Evolutionary conservation across 2,797 vertebrate genomes (phyloP).

Genomic region (Poeciliopsis turneri): DNA sequence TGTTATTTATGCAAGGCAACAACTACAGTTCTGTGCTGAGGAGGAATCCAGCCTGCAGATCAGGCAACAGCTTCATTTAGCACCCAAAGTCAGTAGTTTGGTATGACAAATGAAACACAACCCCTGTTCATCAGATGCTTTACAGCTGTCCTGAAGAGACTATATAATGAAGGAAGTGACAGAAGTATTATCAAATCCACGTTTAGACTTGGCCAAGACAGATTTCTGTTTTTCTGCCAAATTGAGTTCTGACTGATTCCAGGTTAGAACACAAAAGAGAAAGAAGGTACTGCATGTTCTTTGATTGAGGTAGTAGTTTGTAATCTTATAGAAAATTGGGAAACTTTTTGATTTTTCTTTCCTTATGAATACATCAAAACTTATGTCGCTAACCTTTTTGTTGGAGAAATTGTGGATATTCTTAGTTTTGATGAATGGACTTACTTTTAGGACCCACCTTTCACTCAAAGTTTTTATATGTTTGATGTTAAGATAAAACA

Average conservation of each 20-base stretch:
- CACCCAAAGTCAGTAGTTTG: slow-evolving; percentile 15
- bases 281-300: neutral
- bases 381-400: neutral
- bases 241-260: neutral
- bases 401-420: neutral
- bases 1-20: slow-evolving; percentile 50
- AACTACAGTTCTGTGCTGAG: slow-evolving; percentile 14
- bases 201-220: neutral
- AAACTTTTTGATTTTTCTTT: neutral
- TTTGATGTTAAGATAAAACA: too few species aligned
- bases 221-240: too few species aligned
- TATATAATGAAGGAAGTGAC: neutral
- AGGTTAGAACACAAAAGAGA: neutral
- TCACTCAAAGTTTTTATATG: too few species aligned
- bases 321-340: neutral
- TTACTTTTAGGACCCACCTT: neutral
- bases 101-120: slow-evolving; percentile 14
- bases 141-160: neutral
- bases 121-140: slow-evolving; percentile 14
- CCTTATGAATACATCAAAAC: neutral
- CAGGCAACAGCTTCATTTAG: slow-evolving; percentile 6
- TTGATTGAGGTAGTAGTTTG: neutral
- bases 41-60: slow-evolving; percentile 19
- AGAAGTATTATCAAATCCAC: neutral
- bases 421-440: neutral